Evolutionary conservation across 2,888 invertebrate genomes (phyloP).

Genomic region (Drosophila crucigera): DNA sequence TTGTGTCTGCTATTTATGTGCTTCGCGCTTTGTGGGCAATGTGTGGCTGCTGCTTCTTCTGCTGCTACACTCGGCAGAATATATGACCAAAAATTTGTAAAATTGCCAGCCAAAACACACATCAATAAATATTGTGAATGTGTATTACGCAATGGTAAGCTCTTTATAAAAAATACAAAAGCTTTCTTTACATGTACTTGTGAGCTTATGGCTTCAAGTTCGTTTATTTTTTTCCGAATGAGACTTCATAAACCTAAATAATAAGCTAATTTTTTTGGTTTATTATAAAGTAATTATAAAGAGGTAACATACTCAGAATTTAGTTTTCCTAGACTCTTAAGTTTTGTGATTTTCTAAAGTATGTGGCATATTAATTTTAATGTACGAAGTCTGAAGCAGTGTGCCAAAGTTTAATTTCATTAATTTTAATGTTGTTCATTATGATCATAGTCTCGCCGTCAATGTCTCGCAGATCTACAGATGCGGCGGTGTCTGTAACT

Average conservation of each 20-base stretch:
- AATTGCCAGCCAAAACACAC: not conserved
- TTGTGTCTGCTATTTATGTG: constrained; percentile 52
- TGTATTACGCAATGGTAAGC: not conserved
- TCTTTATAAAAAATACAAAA: not conserved
- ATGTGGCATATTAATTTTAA: constrained; percentile 19
- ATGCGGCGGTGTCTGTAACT: constrained; percentile 20
- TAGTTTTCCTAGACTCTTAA: not conserved
- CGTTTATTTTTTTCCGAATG: not conserved
- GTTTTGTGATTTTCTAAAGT: not conserved
- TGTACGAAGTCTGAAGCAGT: constrained; percentile 44
- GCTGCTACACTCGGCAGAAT: constrained; percentile 2
- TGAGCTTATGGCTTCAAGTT: not conserved
- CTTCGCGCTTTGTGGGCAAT: constrained; percentile 42
- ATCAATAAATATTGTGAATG: not conserved
- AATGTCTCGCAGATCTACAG: constrained; percentile 14
- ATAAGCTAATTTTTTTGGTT: not conserved
- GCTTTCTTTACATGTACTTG: not conserved
- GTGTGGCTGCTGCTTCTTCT: constrained; percentile 30
- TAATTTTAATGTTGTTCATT: constrained; percentile 80
- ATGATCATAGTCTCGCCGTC: constrained; percentile 54
- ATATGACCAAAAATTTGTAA: not conserved
- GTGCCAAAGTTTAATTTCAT: constrained; percentile 80
- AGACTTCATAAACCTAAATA: not conserved
- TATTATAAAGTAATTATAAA: not conserved
- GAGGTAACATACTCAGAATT: not conserved